Evolutionary conservation across 2,888 invertebrate species (phyloP), one percentile per base, ranked within the genome.

Genomic region (Maniola hyperantus): DNA sequence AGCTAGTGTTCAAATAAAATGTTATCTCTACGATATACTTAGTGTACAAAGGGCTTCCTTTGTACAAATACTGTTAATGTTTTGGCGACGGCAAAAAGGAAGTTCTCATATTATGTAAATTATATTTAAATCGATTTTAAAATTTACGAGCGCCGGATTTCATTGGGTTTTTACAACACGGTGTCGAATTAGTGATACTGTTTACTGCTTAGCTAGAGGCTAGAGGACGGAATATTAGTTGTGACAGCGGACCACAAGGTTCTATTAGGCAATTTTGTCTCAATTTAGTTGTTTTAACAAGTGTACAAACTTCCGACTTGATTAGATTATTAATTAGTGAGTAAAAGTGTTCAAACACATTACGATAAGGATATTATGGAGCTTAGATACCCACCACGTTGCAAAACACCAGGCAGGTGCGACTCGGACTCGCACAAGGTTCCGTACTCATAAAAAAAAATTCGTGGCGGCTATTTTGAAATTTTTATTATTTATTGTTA

Each of bases 131-230:
- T 48, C 34, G 46, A 48, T 59, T 46, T 59, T 46, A 59, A 15
- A 59, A 59, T 59, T 48, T 48, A 59, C 15, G 59, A 48, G 33
- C n/a, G 46, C 44, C 15, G 59, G 59, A 59, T 59, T 59, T 48
- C 59, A 59, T 59, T 59, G 46, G 46, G 59, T 11, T 59, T 34
- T 59, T 46, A 48, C 48, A 34, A 59, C 46, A 46, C 15, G 48
- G n/a, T n/a, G 33, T 11, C 33, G 34, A 48, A 48, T 26, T 20
- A 10, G 55, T 55, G 57, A 20, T 55, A 42, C 39, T 42, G 18
- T 39, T 42, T 39, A 34, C n/a, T n/a, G n/a, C n/a, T n/a, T n/a
- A n/a, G n/a, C n/a, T n/a, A n/a, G n/a, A n/a, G n/a, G n/a, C n/a
- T 10, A 6, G 20, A 57, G 57, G 57, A 57, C 57, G 42, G 57